Percentiles rank a stretch among this genome's conserved stretches.
These are phyloP conservation scores for Boleophthalmus pectinirostris DNA, from an alignment of 2,113 vertebrate species.

Conservation along the genomic window DNA sequence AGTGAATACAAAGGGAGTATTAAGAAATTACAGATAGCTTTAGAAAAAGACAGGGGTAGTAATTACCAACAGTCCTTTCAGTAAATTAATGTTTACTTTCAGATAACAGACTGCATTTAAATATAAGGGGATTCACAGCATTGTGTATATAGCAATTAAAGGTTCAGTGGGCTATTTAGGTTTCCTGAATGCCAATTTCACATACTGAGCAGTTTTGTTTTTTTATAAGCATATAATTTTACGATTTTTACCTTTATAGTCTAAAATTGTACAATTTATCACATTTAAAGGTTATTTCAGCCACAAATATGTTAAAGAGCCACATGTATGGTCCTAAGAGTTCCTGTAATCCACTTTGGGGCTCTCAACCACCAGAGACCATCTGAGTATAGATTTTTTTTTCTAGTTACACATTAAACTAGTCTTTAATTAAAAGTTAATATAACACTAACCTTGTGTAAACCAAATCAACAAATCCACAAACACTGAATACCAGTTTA, in stretches of 20 bases:
- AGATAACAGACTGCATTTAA: not conserved
- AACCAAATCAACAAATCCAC: not conserved
- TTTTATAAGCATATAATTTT: not conserved
- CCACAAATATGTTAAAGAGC: too few relatives aligned
- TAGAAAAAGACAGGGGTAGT: not conserved
- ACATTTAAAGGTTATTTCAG: too few relatives aligned
- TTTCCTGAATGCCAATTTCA: not conserved
- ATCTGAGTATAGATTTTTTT: not conserved
- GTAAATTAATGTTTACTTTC: not conserved
- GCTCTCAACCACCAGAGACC: not conserved
- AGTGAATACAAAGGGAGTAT: not conserved
- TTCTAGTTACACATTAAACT: constrained; percentile 1
- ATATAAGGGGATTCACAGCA: not conserved
- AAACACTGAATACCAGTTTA: not conserved
- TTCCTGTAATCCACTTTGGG: not conserved
- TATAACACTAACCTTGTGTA: not conserved
- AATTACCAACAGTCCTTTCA: not conserved
- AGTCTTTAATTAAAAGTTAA: not conserved
- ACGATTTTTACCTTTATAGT: not conserved
- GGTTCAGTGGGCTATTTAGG: not conserved
- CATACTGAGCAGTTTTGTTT: not conserved
- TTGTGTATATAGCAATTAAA: not conserved
- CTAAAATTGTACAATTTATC: not conserved
- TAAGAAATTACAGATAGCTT: constrained; percentile 5
- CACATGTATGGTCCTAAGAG: too few relatives aligned